Evolutionary conservation across 2,888 invertebrate genomes (phyloP), one percentile per base, ranked within the genome.

Genomic region (Cataglyphis albicans): DNA sequence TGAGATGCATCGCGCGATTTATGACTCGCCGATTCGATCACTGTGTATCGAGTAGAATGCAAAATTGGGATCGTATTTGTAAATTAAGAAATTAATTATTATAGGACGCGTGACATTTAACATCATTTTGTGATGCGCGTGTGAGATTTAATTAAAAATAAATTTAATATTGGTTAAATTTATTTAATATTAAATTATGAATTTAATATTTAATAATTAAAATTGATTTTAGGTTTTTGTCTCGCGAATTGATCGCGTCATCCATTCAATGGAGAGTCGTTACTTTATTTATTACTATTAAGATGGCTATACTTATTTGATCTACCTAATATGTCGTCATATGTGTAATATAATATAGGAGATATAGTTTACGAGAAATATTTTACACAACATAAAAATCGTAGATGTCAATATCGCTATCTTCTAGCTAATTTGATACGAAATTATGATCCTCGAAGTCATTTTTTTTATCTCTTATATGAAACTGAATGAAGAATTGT

Each of bases 401-500:
- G 38, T 12, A 25, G 44, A 72, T 25, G 52, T 38, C 38, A 38
- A 65, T 55, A 44, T 18, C 48, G 35, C n/a, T 15, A 25, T 65
- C 25, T 52, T 59, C 25, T 10, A 25, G 32, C 18, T 15, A 55
- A 10, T 78, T 72, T 44, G 59, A 44, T 32, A 59, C 18, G 59
- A 9, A 61, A 72, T 59, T 78, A 7, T 35, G 59, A 25, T 44
- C 44, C 29, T 41, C 63, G 48, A 12, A 25, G 6, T 63, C 21
- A 59, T 78, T 25, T 48, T 72, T 25, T 78, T 59, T 1, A n/a
- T 35, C 70, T 44, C 67, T 25, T 41, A 48, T 81, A 84, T 81
- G 87, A 83, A 88, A 88, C 87, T 85, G 61, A 84, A 29, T 63
- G 70, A 68, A 78, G 76, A 84, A 82, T 86, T 73, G 82, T 63